These are phyloP conservation scores for Hylaea fasciaria DNA, from an alignment of 2,888 invertebrate species.

Conservation along the genomic window DNA sequence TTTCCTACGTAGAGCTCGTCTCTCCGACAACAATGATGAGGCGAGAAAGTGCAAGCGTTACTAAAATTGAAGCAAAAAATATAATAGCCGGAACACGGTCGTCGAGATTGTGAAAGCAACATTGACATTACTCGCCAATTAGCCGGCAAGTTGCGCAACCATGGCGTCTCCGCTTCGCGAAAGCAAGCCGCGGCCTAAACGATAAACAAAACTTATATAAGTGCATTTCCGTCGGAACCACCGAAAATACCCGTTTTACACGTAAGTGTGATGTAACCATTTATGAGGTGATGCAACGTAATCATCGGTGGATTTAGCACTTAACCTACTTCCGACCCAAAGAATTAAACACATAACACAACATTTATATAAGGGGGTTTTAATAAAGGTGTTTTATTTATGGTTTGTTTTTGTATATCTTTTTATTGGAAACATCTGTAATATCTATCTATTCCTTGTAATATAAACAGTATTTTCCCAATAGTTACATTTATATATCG, in stretches of 20 bases:
- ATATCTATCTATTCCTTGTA: too few species aligned
- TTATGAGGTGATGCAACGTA: slow-evolving; percentile 44
- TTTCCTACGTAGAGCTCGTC: slow-evolving; percentile 19
- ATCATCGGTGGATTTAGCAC: slow-evolving; percentile 33
- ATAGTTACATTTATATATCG: too few species aligned
- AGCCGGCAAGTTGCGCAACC: slow-evolving; percentile 68
- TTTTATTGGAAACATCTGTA: too few species aligned
- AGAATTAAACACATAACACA: slow-evolving; percentile 27
- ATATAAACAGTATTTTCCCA: too few species aligned
- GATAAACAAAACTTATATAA: slow-evolving; percentile 78
- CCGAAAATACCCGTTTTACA: slow-evolving; percentile 46
- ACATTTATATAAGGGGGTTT: neutral
- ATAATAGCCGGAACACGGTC: slow-evolving; percentile 66
- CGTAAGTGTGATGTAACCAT: slow-evolving; percentile 46
- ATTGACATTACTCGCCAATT: slow-evolving; percentile 80
- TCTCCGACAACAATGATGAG: slow-evolving; percentile 33
- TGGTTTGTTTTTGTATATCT: neutral
- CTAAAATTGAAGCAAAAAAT: slow-evolving; percentile 63
- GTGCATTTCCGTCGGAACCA: slow-evolving; percentile 63
- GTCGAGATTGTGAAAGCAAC: slow-evolving; percentile 76
- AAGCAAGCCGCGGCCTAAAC: slow-evolving; percentile 63
- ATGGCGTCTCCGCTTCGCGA: slow-evolving; percentile 58
- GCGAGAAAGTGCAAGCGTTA: slow-evolving; percentile 63
- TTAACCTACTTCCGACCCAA: slow-evolving; percentile 51
- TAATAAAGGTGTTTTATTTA: too few species aligned